A percentile compares a stretch with the other conserved stretches of the same genome.
phyloP scores from a whole-genome alignment of 1,140 invertebrate species.

The Babylonia areolata region DNA sequence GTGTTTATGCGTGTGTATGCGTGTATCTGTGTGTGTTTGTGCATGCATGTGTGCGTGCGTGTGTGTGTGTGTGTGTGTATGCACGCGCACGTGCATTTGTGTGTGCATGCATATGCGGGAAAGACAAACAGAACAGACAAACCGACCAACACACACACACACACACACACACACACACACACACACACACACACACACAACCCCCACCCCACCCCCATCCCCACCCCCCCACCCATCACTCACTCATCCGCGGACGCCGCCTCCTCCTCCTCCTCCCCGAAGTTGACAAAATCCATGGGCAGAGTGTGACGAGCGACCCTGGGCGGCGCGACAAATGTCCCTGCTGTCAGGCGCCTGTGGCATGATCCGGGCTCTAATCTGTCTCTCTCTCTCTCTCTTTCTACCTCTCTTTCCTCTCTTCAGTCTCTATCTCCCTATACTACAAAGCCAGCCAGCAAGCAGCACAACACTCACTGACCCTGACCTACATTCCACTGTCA shows the following conservation, averaged over 20 bases:
- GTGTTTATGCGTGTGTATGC: not conserved
- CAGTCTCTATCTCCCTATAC: too few species aligned
- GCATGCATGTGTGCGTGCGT: not conserved
- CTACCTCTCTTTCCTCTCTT: not conserved
- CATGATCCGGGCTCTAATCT: not conserved
- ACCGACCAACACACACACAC: too few species aligned
- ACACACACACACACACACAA: not conserved
- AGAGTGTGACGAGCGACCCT: too few species aligned
- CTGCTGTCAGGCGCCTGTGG: not conserved
- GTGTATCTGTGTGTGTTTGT: too few species aligned
- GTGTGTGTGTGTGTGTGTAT: not conserved
- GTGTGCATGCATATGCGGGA: not conserved
- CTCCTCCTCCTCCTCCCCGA: not conserved
- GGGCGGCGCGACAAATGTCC: too few species aligned
- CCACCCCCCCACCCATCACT: not conserved
- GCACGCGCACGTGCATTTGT: too few species aligned
- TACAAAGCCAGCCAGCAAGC: too few species aligned
- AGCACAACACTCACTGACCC: not conserved
- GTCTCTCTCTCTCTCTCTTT: constrained; percentile 25
- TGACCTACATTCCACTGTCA: too few species aligned
- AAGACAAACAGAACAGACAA: too few species aligned
- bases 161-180: not conserved
- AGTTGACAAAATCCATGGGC: not conserved
- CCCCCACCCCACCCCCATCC: not conserved
- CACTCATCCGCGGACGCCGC: not conserved